phyloP scores from a whole-genome alignment of 2,888 invertebrate genomes.

The Phortica okadai region DNA sequence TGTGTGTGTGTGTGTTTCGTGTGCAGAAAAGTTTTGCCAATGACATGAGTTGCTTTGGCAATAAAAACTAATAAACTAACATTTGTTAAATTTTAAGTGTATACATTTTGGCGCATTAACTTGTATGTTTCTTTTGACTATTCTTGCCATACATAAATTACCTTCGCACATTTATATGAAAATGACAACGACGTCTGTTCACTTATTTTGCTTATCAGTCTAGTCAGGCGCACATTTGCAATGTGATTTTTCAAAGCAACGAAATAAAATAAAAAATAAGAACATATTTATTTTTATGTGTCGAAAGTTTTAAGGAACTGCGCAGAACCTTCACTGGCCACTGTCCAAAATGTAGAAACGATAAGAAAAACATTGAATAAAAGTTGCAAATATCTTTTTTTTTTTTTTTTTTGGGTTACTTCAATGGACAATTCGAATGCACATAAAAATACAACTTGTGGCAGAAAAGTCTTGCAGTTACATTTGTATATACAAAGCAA shows the following conservation, averaged over 20 bases:
- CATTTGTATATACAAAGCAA: background rate
- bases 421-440: background rate
- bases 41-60: background rate
- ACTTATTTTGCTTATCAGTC: background rate
- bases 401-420: background rate
- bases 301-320: background rate
- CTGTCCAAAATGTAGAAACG: background rate
- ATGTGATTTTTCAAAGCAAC: no score
- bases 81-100: conserved; percentile 63
- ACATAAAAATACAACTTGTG: background rate
- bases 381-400: background rate
- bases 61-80: conserved; percentile 55
- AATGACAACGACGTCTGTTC: background rate
- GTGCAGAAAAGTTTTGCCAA: conserved; percentile 1
- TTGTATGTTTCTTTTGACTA: conserved; percentile 55
- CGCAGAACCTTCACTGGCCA: background rate
- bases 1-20: background rate
- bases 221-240: conserved; percentile 1
- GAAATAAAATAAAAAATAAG: background rate
- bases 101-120: conserved; percentile 66
- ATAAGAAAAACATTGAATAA: conserved; percentile 8
- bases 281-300: background rate
- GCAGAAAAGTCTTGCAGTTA: background rate
- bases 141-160: conserved; percentile 16
- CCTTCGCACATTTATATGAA: background rate